Evolutionary conservation across 64 coral and sea anemone genomes (phyloP), one percentile per base, ranked within the genome.

Genomic region (Pocillopora verrucosa): DNA sequence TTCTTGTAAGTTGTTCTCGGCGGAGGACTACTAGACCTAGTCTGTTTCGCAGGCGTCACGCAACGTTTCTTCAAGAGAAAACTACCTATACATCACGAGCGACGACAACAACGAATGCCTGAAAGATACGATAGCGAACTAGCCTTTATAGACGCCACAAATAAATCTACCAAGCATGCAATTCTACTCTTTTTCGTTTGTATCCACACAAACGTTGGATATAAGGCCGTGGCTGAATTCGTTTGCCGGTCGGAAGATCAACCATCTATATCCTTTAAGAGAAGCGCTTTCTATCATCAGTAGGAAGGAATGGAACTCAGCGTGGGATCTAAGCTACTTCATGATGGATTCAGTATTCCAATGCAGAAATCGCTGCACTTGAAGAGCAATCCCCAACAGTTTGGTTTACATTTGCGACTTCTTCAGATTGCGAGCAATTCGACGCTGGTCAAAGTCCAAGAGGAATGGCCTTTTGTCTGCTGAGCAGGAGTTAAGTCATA

Each of bases 61-160:
- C 30, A 30, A 30, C 30, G 30, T 30, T 30, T 30, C 0, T 30
- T 30, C 30, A 30, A 30, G 30, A 30, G 30, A 0, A 30, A 0
- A 30, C 0, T 30, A 30, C 30, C 30, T 62, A 70, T 90, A 7
- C 88, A 94, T 58, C 82, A 94, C 34, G 94, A 95, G 59, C 51
- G 36, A 56, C 88, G 85, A 79, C 93, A 92, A 56, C 76, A 86
- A 36, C 74, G 82, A 36, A 11, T 89, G 41, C 72, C 85, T n/a
- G 12, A 17, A 45, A 74, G 87, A 19, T 94, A 94, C 57, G 92
- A 87, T 65, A 34, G 16, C 17, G 37, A 89, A 63, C 64, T 92
- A 30, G 91, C 76, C 62, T 69, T 89, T 4, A 76, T 94, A 70
- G 92, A 94, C 26, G 90, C 94, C 12, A 96, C 90, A 0, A 86